phyloP scores from a whole-genome alignment of 2,797 vertebrate genomes.

The Pangasius djambal region DNA sequence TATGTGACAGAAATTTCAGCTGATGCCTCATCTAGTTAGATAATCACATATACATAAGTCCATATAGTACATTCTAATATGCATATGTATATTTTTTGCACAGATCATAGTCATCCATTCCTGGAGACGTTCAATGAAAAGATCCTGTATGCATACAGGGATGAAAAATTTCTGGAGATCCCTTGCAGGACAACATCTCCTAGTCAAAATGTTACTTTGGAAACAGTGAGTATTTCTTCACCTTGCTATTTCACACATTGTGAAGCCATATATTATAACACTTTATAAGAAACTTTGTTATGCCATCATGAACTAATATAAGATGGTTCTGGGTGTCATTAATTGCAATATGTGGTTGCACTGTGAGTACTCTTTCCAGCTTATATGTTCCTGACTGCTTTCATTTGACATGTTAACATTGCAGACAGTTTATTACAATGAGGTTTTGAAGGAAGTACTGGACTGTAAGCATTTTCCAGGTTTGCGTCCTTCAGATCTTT shows the following conservation, averaged over 20 bases:
- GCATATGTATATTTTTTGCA: constrained; percentile 42
- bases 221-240: constrained; percentile 70
- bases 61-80: not conserved
- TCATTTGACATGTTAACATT: not conserved
- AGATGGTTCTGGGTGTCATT: not conserved
- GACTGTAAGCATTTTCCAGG: constrained; percentile 52
- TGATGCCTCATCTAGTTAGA: not conserved
- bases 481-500: constrained; percentile 58
- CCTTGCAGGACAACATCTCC: constrained; percentile 86
- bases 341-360: not conserved
- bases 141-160: constrained; percentile 57
- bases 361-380: not conserved
- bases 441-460: not conserved
- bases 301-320: not conserved
- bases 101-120: constrained; percentile 83
- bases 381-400: not conserved
- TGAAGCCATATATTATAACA: not conserved
- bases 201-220: constrained; percentile 72
- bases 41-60: not conserved
- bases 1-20: not conserved
- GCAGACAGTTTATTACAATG: constrained; percentile 1
- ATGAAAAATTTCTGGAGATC: constrained; percentile 67
- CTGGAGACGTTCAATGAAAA: constrained; percentile 60
- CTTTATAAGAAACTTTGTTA: not conserved
- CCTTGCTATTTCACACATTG: not conserved